These are phyloP conservation scores for Cydia amplana DNA, from an alignment of 1,140 invertebrate species.

Conservation along the genomic window DNA sequence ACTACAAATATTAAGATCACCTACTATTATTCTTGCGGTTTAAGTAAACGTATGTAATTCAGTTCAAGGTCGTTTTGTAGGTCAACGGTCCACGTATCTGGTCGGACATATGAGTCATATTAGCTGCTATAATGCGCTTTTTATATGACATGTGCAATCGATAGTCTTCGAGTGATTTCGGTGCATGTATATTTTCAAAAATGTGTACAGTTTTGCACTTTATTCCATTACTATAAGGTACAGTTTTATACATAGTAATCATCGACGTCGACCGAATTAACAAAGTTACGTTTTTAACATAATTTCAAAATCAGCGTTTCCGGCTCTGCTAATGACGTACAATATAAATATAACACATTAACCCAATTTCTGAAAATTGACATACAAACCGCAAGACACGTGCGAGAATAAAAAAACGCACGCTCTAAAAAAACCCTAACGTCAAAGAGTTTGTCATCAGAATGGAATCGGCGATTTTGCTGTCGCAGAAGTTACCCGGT, in stretches of 20 bases:
- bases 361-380: no score
- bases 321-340: no score
- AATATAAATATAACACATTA: no score
- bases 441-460: no score
- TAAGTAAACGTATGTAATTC: constrained; percentile 9
- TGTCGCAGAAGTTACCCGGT: no score
- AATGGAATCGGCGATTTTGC: no score
- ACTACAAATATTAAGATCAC: not conserved
- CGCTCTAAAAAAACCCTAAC: no score
- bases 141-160: constrained; percentile 18
- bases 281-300: no score
- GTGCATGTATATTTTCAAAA: not conserved
- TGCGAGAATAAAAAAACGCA: no score
- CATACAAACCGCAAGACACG: no score
- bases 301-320: no score
- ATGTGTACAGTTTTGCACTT: not conserved
- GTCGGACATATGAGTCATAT: not conserved
- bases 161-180: not conserved
- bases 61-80: constrained; percentile 28
- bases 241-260: not conserved
- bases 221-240: not conserved
- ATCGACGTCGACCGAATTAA: not conserved
- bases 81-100: constrained; percentile 19
- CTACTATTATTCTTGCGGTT: not conserved
- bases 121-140: not conserved